Evolutionary conservation across 92 coral and sea anemone species (phyloP).

Genomic region (Epizoanthus fatuus): DNA sequence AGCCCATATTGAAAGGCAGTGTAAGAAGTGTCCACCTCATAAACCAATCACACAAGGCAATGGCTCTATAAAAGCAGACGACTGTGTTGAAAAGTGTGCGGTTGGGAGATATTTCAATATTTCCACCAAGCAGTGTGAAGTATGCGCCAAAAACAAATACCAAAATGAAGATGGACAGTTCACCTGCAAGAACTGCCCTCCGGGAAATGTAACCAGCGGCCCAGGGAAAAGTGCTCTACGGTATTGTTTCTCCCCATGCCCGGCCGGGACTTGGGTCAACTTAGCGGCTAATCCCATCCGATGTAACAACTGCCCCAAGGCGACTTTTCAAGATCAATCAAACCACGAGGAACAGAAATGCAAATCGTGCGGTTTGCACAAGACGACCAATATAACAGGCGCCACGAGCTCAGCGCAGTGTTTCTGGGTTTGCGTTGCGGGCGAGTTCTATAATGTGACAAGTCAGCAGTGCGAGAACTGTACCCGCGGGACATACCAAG

Average conservation of each 20-base stretch:
- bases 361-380: slow-evolving; percentile 26
- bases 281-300: slow-evolving; percentile 23
- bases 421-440: slow-evolving; percentile 25
- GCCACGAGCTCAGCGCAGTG: background rate
- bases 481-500: slow-evolving; percentile 25
- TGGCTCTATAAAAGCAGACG: slow-evolving; percentile 31
- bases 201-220: slow-evolving; percentile 19
- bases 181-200: slow-evolving; percentile 23
- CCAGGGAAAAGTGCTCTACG: background rate
- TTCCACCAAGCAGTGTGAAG: slow-evolving; percentile 20
- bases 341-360: slow-evolving; percentile 16
- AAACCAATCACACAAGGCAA: slow-evolving; percentile 33
- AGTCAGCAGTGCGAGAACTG: slow-evolving; percentile 28
- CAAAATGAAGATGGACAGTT: slow-evolving; percentile 22
- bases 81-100: slow-evolving; percentile 25
- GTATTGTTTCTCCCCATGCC: slow-evolving; percentile 34
- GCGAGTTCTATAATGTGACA: slow-evolving; percentile 26
- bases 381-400: slow-evolving; percentile 17
- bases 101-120: slow-evolving; percentile 10
- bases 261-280: slow-evolving; percentile 8
- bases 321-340: slow-evolving; percentile 19
- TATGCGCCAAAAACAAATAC: slow-evolving; percentile 29
- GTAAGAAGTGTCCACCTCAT: slow-evolving; percentile 13
- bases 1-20: slow-evolving; percentile 20
- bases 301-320: slow-evolving; percentile 12